Conservation (phyloP, 2,113 vertebrate species). For the Pungitius pungitius region DNA sequence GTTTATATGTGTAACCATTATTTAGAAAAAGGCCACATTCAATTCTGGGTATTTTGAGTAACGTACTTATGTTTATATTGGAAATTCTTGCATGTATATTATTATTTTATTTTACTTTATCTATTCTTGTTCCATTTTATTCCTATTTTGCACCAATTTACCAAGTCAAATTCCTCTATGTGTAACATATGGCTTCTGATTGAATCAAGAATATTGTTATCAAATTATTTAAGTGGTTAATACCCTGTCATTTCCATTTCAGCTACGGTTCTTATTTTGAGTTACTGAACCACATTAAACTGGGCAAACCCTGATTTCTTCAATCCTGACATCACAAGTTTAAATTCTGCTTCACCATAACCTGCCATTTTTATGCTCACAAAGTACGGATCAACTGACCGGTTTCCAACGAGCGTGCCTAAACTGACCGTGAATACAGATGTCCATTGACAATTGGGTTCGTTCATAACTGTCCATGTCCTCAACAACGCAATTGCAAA, state of each 20-base stretch:
- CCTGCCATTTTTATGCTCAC: neutral
- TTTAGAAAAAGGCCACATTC: neutral
- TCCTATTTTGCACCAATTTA: too few species aligned
- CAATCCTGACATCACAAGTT: neutral
- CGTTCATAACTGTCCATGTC: neutral
- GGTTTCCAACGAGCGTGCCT: neutral
- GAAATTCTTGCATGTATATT: too few species aligned
- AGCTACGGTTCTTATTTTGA: neutral
- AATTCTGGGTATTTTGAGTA: neutral
- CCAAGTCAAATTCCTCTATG: too few species aligned
- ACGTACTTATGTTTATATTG: too few species aligned
- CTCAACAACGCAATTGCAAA: neutral
- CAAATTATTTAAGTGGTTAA: conserved; percentile 4
- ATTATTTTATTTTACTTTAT: too few species aligned
- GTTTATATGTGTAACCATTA: neutral
- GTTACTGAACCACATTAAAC: conserved; percentile 1
- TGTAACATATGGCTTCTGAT: too few species aligned
- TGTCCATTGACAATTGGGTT: neutral
- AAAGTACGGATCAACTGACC: neutral
- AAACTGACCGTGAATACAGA: neutral
- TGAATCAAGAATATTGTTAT: conserved; percentile 6
- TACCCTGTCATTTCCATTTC: conserved; percentile 22
- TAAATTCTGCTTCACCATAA: conserved; percentile 1
- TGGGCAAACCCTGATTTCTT: conserved; percentile 1
- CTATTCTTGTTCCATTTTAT: too few species aligned